Base-by-base conservation (phyloP, 1,140 invertebrate genomes). In the Oppia nitens region DNA sequence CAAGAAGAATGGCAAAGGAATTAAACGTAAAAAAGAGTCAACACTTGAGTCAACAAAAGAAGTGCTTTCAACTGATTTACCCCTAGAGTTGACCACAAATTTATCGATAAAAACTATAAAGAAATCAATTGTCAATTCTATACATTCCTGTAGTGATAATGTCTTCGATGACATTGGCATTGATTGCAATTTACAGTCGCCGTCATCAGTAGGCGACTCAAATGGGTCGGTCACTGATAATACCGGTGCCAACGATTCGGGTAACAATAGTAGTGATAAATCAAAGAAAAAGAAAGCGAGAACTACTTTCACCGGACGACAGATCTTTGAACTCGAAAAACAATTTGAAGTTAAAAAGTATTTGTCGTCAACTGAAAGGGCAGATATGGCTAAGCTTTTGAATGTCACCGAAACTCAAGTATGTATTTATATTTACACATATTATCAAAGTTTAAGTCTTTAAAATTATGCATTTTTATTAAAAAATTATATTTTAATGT, bases 351-450 rank as follows among this genome's bases (percentile, higher is more conserved):
- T 87, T 56, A 95, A 94, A 75, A 95, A 95, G 73, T 95, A 95
- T 74, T 77, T 95, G 53, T 92, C 87, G 62, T 92, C 88, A n/a
- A 89, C 85, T 52, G 91, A 95, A 71, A 74, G 91, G 62, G 83
- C 87, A 17, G 89, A 93, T 65, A 89, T 94, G 85, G 89, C 90
- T 17, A 87, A 88, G 66, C 73, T 92, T 49, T 77, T 94, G 24
- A 90, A 88, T 69, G 90, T 95, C 58, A 95, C 91, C 9, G 90
- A 94, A 74, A 93, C 89, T 14, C 91, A 94, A 84, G 90, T 94
- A 70, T 60, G 62, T 52, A 28, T 47, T 60, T 20, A 32, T 26
- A n/a, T n/a, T n/a, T n/a, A n/a, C n/a, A n/a, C n/a, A n/a, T n/a
- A n/a, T n/a, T n/a, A n/a, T n/a, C n/a, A n/a, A n/a, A n/a, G n/a